Conservation (phyloP, 2,888 invertebrate genomes). For the Polydesmus complanatus region DNA sequence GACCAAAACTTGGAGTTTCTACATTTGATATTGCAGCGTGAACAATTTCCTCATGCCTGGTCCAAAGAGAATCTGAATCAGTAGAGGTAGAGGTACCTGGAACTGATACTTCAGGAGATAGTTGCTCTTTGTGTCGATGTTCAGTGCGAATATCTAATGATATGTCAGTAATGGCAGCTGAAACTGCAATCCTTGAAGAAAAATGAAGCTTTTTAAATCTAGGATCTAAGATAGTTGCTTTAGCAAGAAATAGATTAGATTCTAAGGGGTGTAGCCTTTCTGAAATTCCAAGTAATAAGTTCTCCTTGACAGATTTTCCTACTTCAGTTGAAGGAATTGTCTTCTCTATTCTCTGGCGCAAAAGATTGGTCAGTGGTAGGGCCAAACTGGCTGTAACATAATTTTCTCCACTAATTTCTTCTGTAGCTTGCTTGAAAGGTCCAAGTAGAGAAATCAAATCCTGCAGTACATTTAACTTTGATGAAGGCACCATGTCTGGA, state of each 20-base stretch:
- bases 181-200: neutral
- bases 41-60: neutral
- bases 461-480: too few relatives aligned
- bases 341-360: neutral
- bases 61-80: neutral
- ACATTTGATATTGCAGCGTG: neutral
- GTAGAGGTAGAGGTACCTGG: neutral
- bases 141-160: neutral
- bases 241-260: neutral
- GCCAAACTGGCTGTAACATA: neutral
- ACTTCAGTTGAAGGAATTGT: neutral
- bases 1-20: neutral
- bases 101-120: neutral
- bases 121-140: neutral
- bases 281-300: neutral
- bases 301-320: neutral
- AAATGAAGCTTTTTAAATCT: neutral
- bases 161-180: neutral
- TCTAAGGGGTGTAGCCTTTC: neutral
- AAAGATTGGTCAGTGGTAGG: neutral
- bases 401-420: neutral
- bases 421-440: too few relatives aligned
- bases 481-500: too few relatives aligned
- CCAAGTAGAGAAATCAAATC: too few relatives aligned
- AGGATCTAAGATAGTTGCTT: neutral